Evolutionary conservation across 2,888 invertebrate genomes (phyloP), one percentile per base, ranked within the genome.

Genomic region (Germaria angustata): DNA sequence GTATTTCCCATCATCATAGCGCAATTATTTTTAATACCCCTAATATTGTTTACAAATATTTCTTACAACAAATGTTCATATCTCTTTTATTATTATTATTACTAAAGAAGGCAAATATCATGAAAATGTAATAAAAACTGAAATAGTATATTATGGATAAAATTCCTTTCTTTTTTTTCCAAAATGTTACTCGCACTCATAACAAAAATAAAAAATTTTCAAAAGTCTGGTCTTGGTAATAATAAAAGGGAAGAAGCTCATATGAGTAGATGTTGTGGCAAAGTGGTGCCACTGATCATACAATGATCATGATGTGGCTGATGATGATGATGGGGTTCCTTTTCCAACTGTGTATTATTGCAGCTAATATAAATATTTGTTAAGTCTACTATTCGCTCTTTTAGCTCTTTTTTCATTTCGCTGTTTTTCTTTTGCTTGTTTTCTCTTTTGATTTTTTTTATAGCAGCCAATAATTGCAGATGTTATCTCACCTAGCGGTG

Each of bases 401-500:
- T 65, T 46, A 57, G 6, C 44, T 59, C 28, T 44, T 28, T 32
- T 49, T 34, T 13, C 3, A 22, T 59, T 51, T 57, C 24, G 36
- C 22, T 11, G 17, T 15, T 46, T 65, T 53, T 32, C 41, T 65
- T 55, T 32, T 15, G 32, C 34, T 46, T 28, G 6, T 46, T 65
- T 9, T 22, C 1, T 51, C 15, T 41, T 49, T 34, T 49, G 15
- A 17, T 20, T 61, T 61, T 28, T 41, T 65, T 46, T 73, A 51
- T 75, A 9, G 32, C 32, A 73, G 11, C 55, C 53, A 80, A 75
- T 80, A 75, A 69, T 80, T 63, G 75, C 80, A 80, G 80, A 80
- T 80, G 75, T 80, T 80, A 76, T 80, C 80, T 75, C 51, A 49
- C 69, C 63, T 68, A 69, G 80, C 68, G 75, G 75, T 80, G 75